Conservation (phyloP, 2,888 invertebrate genomes). For the Thecocarcelia acutangulata region DNA sequence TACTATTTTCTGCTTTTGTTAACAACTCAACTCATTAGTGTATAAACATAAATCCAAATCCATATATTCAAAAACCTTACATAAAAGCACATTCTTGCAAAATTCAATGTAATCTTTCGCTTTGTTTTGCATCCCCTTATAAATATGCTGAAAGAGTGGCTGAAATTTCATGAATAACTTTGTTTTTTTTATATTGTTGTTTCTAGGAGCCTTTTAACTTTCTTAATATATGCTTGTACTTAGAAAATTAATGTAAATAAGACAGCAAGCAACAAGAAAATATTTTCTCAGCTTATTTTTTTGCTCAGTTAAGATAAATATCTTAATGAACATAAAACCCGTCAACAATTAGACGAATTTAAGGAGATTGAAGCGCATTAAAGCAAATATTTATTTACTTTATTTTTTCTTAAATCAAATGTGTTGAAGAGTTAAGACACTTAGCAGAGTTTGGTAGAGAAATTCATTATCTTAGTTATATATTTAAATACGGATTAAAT, state of each 20-base stretch:
- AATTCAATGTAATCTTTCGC: background rate
- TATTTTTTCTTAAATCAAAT: too few relatives aligned
- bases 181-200: background rate
- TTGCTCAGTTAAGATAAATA: background rate
- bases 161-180: constrained; percentile 19
- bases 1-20: too few relatives aligned
- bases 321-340: constrained; percentile 32
- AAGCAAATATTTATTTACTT: background rate
- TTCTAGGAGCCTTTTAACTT: constrained; percentile 27
- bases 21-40: too few relatives aligned
- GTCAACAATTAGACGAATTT: constrained; percentile 6
- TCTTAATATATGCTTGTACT: constrained; percentile 33
- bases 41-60: too few relatives aligned
- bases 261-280: background rate
- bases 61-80: too few relatives aligned
- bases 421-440: too few relatives aligned
- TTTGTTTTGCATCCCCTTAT: background rate
- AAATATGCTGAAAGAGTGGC: background rate
- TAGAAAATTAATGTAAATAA: constrained; percentile 16
- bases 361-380: background rate
- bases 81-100: background rate
- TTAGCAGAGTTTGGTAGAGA: too few relatives aligned
- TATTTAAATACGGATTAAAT: too few relatives aligned
- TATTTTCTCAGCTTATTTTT: constrained; percentile 1
- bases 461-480: too few relatives aligned